These are phyloP conservation scores for Neofelis nebulosa DNA, from an alignment of 2,113 vertebrate genomes.

Conservation along the genomic window DNA sequence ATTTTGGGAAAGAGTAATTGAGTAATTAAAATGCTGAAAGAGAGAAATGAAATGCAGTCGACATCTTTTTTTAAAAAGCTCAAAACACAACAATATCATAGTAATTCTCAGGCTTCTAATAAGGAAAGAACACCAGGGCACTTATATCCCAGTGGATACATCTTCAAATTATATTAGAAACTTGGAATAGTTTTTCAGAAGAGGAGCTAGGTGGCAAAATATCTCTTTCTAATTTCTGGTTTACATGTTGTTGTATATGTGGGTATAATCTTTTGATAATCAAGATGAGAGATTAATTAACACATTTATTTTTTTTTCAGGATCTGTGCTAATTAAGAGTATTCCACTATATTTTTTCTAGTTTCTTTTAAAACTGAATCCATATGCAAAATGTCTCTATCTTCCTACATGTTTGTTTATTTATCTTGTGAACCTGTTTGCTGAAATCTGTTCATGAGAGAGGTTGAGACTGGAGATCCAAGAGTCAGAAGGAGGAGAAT, in stretches of 20 bases:
- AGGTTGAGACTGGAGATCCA: neutral
- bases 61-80: neutral
- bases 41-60: neutral
- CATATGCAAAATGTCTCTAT: constrained; percentile 74
- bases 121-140: neutral
- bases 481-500: neutral
- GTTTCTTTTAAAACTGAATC: constrained; percentile 63
- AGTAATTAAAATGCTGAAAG: constrained; percentile 43
- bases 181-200: constrained; percentile 33
- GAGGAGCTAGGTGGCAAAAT: constrained; percentile 33
- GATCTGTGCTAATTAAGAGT: constrained; percentile 69
- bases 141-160: neutral
- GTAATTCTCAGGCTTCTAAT: constrained; percentile 29
- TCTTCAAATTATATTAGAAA: constrained; percentile 4
- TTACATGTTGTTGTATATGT: constrained; percentile 34
- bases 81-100: neutral
- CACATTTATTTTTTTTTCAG: constrained; percentile 60
- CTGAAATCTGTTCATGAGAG: constrained; percentile 67
- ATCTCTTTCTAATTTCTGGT: constrained; percentile 46
- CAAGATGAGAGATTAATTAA: constrained; percentile 72
- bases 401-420: constrained; percentile 74
- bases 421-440: constrained; percentile 63
- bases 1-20: neutral
- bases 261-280: constrained; percentile 62
- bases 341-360: constrained; percentile 47